These are phyloP conservation scores for Malurus melanocephalus DNA, from an alignment of 2,113 vertebrate species.

Conservation along the genomic window DNA sequence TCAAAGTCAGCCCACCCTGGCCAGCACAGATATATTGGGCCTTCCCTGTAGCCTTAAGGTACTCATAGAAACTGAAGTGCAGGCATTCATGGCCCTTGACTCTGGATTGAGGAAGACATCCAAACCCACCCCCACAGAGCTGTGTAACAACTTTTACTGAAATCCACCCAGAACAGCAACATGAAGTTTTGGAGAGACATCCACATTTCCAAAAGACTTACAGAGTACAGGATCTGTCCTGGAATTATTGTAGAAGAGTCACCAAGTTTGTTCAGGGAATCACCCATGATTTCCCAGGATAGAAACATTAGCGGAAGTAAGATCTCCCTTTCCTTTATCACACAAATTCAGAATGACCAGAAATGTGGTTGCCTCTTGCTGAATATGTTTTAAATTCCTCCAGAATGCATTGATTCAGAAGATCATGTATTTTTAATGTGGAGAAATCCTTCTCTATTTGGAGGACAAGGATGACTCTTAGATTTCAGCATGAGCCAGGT, in stretches of 20 bases:
- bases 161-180: neutral
- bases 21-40: neutral
- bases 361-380: neutral
- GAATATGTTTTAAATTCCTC: neutral
- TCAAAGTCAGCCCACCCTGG: neutral
- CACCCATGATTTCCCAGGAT: neutral
- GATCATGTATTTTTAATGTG: neutral
- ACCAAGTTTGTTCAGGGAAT: neutral
- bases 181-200: neutral
- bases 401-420: neutral
- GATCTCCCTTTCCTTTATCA: neutral
- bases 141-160: neutral
- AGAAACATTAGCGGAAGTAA: neutral
- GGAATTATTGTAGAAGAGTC: neutral
- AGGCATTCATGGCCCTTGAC: neutral
- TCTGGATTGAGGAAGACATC: neutral
- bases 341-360: neutral
- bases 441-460: neutral
- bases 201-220: neutral
- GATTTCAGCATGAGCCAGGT: neutral
- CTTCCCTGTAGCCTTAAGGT: neutral
- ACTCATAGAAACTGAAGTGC: neutral
- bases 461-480: neutral
- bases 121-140: neutral
- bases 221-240: neutral